Conservation (phyloP, 2,113 vertebrate genomes). For the Sylvietta virens region DNA sequence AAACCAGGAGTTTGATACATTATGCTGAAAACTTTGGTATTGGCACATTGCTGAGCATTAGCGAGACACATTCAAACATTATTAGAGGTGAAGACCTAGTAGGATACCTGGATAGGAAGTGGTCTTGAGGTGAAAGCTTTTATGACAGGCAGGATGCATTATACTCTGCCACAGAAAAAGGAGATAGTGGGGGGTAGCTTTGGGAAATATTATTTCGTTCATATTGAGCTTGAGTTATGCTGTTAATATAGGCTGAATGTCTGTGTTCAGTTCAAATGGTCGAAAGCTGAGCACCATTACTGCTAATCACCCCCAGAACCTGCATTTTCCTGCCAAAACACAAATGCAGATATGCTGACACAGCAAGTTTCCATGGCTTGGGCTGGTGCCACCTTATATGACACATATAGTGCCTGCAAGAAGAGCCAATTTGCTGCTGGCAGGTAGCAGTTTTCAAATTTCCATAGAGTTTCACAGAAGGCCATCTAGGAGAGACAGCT, state of each 20-base stretch:
- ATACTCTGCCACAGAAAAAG: background rate
- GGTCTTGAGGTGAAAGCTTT: background rate
- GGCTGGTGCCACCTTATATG: background rate
- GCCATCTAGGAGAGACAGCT: background rate
- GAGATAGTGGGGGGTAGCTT: rapidly evolving
- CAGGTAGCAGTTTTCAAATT: background rate
- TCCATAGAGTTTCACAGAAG: background rate
- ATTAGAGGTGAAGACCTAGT: background rate
- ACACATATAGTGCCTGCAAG: background rate
- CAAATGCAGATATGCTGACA: background rate
- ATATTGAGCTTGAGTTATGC: background rate
- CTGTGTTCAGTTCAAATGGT: background rate
- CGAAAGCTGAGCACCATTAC: background rate
- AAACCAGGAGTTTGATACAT: rapidly evolving
- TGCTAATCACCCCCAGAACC: background rate
- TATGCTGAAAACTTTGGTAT: background rate
- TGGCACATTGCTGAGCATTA: background rate
- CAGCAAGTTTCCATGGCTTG: background rate
- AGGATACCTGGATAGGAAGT: background rate
- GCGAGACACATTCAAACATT: background rate
- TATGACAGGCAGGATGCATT: background rate
- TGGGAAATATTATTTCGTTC: background rate
- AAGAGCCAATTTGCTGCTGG: background rate
- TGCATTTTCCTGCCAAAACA: background rate
- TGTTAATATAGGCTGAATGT: background rate